Evolutionary conservation across 1,140 invertebrate species (phyloP), one percentile per base, ranked within the genome.

Genomic region (Trigoniulus corallinus): DNA sequence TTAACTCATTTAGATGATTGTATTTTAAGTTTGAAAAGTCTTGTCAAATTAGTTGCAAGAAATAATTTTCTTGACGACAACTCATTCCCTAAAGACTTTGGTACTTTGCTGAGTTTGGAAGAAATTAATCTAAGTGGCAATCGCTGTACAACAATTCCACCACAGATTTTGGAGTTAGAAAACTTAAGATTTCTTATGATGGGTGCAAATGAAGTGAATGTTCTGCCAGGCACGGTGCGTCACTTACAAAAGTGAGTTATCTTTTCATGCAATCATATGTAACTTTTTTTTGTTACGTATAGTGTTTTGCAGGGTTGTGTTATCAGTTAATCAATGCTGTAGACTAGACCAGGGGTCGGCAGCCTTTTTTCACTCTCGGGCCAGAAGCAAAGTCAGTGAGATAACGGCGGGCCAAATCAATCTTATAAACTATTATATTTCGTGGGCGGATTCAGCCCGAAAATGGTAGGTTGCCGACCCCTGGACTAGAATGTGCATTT

Each of bases 41-140:
- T 93, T 22, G 80, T 76, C 18, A 79, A 79, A 25, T 67, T 97
- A 0, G 78, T 88, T 20, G 83, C 82, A 0, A 87, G 86, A 68
- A 89, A 94, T 61, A 98, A 98, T 67, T 66, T 74, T 44, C 63
- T 98, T 7, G 76, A 75, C 1, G 83, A 84, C 56, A 75, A 82
- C 44, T 80, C 81, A 2, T 66, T 97, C 51, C 88, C 91, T 0
- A 96, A 96, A 66, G 77, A 79, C 53, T 81, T 95, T 59, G 72
- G 70, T 25, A 52, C 55, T 22, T 57, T 67, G 15, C 65, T 73
- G 18, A 60, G 63, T 2, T 66, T 97, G 0, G 77, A 80, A 61
- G 85, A 91, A 63, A 61, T 97, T 1, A 95, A 96, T 70, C 70
- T 97, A 15, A 91, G 87, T 68, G 92, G 92, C 15, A 98, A 98